Base-by-base conservation (phyloP, 2,113 vertebrate species). In the Rostratula benghalensis region DNA sequence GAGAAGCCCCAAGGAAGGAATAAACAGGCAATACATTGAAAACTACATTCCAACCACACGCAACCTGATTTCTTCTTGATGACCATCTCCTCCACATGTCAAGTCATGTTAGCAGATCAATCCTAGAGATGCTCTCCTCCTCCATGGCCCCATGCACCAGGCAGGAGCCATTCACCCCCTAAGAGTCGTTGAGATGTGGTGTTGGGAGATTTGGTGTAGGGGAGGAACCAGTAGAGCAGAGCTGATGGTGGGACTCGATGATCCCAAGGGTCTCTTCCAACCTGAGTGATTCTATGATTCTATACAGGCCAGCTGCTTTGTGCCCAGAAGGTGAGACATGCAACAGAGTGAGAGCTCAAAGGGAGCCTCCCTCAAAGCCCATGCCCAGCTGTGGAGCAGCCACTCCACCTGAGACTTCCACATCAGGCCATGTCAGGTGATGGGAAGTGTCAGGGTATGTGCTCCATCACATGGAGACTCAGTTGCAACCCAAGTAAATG, bases 91-190 rank as follows among this genome's bases (percentile, higher is more conserved):
- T 22, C 50, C 70, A 4, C 57, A 20, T 4, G 23, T 41, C 48
- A 46, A 17, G 13, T 61, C 30, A 7, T 2, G 3, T 16, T 27
- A 87, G 45, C 14, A 43, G 39, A 46, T 12, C 19, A 46, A 8
- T 11, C 25, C 56, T 37, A 21, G 14, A 31, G 48, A 18, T 11
- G 35, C 24, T 50, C 54, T 91, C 25, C 60, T 74, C 17, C 41
- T 37, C 27, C 0, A 0, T 33, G 48, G 24, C 45, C 24, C 25
- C 56, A 12, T 1, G 2, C 35, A n/a, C 10, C 48, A 45, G 28
- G 37, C n/a, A 80, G 48, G 37, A 57, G 10, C 20, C 37, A 11
- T 28, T 50, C 71, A 46, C 24, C 37, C 28, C 1, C 0, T 21
- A 39, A 39, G 39, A 39, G 39, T 39, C 39, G 11, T 39, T 11